phyloP scores from a whole-genome alignment of 2,888 invertebrate species.

The Drosophila demipolita region DNA sequence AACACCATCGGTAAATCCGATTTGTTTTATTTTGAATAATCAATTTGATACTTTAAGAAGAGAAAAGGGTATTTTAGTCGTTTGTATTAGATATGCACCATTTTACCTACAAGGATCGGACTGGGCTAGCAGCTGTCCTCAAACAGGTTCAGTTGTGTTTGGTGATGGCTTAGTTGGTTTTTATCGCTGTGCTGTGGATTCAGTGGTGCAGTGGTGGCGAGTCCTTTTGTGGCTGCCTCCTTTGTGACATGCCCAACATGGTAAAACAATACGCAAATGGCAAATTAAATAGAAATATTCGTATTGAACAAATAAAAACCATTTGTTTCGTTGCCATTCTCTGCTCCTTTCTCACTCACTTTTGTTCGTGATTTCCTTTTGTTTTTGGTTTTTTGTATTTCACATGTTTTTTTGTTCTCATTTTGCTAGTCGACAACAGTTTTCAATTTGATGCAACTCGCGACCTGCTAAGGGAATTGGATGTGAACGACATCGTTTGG shows the following conservation, averaged over 20 bases:
- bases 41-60: neutral
- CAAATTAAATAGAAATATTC: conserved; percentile 76
- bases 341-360: conserved; percentile 1
- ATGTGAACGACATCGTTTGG: conserved; percentile 91
- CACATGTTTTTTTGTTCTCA: conserved; percentile 16
- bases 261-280: conserved; percentile 57
- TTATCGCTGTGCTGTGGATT: neutral
- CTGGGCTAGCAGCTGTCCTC: conserved; percentile 11
- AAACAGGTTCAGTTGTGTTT: neutral
- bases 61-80: neutral
- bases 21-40: neutral
- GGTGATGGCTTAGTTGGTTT: conserved; percentile 1
- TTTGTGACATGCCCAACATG: conserved; percentile 22
- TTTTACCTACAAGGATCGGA: conserved; percentile 20
- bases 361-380: conserved; percentile 19
- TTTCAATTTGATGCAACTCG: conserved; percentile 92
- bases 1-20: neutral
- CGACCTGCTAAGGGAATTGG: conserved; percentile 91
- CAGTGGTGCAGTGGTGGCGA: neutral
- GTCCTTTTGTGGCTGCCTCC: conserved; percentile 24
- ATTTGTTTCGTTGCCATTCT: conserved; percentile 54
- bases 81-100: neutral
- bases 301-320: conserved; percentile 75
- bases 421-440: conserved; percentile 89
- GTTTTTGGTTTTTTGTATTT: conserved; percentile 13